Evolutionary conservation across 1,140 invertebrate species (phyloP).

Genomic region (Mercenaria mercenaria): DNA sequence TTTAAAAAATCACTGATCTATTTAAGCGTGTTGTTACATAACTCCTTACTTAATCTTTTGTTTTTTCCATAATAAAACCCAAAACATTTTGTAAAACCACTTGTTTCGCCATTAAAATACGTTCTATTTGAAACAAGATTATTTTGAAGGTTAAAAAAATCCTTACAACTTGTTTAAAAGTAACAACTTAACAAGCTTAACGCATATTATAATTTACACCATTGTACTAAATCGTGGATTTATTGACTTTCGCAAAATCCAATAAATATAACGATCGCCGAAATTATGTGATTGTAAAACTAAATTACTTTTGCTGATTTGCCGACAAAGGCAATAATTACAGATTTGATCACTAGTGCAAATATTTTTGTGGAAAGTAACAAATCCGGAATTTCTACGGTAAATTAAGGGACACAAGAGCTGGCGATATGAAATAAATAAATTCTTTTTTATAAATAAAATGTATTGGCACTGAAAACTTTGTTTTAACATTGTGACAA

Average conservation of each 20-base stretch:
- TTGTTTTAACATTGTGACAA: too few species aligned
- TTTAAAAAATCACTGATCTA: too few species aligned
- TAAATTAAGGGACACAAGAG: neutral
- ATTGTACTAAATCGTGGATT: neutral
- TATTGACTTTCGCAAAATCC: conserved; percentile 27
- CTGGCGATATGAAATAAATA: neutral
- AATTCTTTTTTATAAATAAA: too few species aligned
- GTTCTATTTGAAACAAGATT: neutral
- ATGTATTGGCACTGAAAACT: too few species aligned
- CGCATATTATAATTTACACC: neutral
- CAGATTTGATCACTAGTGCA: neutral
- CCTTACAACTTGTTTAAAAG: neutral
- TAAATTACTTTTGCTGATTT: neutral
- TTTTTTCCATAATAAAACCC: too few species aligned
- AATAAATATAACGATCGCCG: conserved; percentile 2
- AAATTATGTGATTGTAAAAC: neutral
- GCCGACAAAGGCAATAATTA: neutral
- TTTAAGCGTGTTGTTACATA: too few species aligned
- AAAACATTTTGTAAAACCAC: too few species aligned
- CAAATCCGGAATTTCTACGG: neutral
- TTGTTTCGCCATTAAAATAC: neutral
- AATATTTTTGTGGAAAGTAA: neutral
- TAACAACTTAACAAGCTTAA: conserved; percentile 18
- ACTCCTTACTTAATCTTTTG: too few species aligned
- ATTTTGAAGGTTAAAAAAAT: conserved; percentile 2